Conservation (phyloP, 2,888 invertebrate genomes). For the Lathronympha strigana region DNA sequence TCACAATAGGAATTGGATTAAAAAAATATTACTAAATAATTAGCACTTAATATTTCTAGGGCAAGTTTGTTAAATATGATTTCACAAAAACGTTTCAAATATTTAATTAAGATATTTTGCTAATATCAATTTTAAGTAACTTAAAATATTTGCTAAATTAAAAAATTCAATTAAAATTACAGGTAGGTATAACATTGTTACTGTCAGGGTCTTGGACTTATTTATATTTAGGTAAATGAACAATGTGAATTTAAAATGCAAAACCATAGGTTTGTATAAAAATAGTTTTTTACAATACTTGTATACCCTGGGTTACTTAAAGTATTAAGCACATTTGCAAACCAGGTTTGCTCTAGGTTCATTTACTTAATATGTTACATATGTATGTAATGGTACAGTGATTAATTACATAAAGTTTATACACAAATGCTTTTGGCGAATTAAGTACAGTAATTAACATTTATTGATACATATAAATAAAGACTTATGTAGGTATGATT, state of each 20-base stretch:
- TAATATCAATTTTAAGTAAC: neutral
- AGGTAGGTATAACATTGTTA: too few relatives aligned
- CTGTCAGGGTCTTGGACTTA: too few relatives aligned
- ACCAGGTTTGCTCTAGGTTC: constrained; percentile 2
- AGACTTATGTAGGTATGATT: neutral
- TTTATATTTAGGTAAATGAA: too few relatives aligned
- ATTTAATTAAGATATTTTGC: neutral
- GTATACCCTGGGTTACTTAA: neutral
- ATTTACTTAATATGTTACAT: constrained; percentile 12
- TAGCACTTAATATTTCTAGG: neutral
- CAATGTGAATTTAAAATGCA: too few relatives aligned
- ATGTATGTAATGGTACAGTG: neutral
- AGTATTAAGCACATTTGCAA: constrained; percentile 4
- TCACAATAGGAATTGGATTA: neutral
- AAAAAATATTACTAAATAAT: neutral
- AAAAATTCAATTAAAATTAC: neutral
- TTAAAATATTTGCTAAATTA: neutral
- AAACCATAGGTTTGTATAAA: constrained; percentile 11
- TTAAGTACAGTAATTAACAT: neutral
- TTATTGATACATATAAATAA: neutral
- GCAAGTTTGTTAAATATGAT: neutral
- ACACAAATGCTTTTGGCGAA: neutral
- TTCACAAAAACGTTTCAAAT: neutral
- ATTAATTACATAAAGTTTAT: neutral
- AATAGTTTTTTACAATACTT: constrained; percentile 13